Evolutionary conservation across 2,797 vertebrate species (phyloP), one percentile per base, ranked within the genome.

Genomic region (Enteromius radiatus): DNA sequence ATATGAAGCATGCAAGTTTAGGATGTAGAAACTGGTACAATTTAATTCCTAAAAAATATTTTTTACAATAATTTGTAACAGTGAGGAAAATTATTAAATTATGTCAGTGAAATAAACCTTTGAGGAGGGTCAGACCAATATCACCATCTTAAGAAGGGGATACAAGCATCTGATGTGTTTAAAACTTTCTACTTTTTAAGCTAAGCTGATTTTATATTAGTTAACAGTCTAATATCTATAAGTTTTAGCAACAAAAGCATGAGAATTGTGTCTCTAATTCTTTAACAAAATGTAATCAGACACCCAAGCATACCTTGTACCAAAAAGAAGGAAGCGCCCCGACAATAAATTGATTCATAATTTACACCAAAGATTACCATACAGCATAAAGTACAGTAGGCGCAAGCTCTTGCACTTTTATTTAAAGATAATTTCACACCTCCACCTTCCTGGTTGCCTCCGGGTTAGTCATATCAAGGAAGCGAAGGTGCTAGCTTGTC

Each of bases 371-470:
- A 19, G 59, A 64, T 77, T 47, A 45, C 19, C 19, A 63, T 61
- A 38, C 56, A 68, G 14, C 31, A 54, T 45, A 56, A 54, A 43
- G 36, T 56, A 75, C 52, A 68, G n/a, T 54, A 61, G 65, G 49
- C 19, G 19, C 73, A 80, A 71, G 59, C 54, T 59, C 52, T 61
- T 47, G 75, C 19, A 54, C 28, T 70, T 67, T 74, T 78, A 76
- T 85, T 82, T 41, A 73, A 68, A 82, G 71, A 88, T 83, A 49
- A 56, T 45, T 83, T 84, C 26, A 28, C 79, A 52, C 36, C 77
- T 78, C 79, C 49, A 81, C 61, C 68, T n/a, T 85, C 65, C 56
- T 80, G 5, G 33, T 65, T 45, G 45, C 75, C 70, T 61, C 63
- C 43, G 56, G 63, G 75, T 81, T 49, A 80, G 65, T 84, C 74